phyloP scores from a whole-genome alignment of 2,888 invertebrate genomes.

The Ochropacha duplaris region DNA sequence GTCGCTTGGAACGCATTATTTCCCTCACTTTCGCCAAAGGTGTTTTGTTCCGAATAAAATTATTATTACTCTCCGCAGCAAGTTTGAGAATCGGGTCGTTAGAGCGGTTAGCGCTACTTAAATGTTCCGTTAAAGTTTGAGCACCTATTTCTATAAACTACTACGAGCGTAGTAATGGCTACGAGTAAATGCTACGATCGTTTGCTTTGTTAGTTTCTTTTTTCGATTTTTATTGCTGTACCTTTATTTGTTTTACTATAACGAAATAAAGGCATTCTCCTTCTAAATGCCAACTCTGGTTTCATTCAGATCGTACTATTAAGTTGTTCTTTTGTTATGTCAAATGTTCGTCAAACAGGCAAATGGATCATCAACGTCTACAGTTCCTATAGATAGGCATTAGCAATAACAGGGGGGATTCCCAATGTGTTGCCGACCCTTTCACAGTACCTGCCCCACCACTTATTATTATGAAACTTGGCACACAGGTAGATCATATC shows the following conservation, averaged over 20 bases:
- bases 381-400: no score
- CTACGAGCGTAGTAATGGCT: neutral
- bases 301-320: no score
- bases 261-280: neutral
- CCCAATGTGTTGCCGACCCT: no score
- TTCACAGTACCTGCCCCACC: no score
- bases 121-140: conserved; percentile 20
- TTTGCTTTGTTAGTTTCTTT: neutral
- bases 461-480: no score
- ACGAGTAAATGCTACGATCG: neutral
- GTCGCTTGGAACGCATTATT: neutral
- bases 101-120: conserved; percentile 22
- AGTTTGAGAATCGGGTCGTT: conserved; percentile 23
- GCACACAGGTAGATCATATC: no score
- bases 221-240: neutral
- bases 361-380: no score
- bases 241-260: neutral
- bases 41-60: conserved; percentile 34
- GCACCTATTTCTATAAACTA: neutral
- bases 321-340: no score
- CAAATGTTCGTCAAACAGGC: no score
- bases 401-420: no score
- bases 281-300: no score
- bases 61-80: conserved; percentile 25
- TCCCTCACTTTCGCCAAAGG: conserved; percentile 27